These are phyloP conservation scores for Diphyllodes magnificus DNA, from an alignment of 2,113 vertebrate species.

Conservation along the genomic window DNA sequence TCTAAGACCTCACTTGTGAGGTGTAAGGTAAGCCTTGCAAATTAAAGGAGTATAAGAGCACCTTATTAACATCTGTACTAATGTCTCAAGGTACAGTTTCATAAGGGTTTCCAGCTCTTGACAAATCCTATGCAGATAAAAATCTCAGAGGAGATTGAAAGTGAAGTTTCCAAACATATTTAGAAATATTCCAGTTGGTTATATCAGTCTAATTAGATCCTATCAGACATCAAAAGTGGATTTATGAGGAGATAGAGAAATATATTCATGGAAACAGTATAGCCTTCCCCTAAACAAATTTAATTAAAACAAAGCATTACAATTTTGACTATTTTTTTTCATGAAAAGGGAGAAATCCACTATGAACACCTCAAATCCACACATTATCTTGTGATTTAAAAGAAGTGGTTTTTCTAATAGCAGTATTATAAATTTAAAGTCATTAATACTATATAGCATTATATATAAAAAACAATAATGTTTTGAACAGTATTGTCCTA, in stretches of 20 bases:
- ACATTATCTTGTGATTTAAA: neutral
- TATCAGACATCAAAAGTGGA: neutral
- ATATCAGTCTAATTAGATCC: neutral
- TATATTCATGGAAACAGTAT: neutral
- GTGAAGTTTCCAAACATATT: neutral
- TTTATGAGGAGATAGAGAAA: neutral
- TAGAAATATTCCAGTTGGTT: neutral
- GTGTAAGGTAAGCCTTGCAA: neutral
- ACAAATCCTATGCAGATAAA: neutral
- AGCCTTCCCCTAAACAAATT: neutral
- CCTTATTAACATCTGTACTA: neutral
- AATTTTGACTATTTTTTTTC: neutral
- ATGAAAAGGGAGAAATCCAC: neutral
- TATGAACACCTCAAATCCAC: neutral
- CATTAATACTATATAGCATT: neutral
- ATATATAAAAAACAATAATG: neutral
- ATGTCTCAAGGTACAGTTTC: neutral
- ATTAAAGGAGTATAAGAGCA: neutral
- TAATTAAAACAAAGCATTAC: neutral
- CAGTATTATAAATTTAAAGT: neutral
- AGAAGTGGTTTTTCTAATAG: neutral
- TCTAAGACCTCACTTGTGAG: neutral
- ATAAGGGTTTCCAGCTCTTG: neutral
- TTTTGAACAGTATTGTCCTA: neutral
- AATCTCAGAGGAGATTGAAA: neutral